Conservation (phyloP, 2,888 invertebrate species). For the Pyrgus malvae region DNA sequence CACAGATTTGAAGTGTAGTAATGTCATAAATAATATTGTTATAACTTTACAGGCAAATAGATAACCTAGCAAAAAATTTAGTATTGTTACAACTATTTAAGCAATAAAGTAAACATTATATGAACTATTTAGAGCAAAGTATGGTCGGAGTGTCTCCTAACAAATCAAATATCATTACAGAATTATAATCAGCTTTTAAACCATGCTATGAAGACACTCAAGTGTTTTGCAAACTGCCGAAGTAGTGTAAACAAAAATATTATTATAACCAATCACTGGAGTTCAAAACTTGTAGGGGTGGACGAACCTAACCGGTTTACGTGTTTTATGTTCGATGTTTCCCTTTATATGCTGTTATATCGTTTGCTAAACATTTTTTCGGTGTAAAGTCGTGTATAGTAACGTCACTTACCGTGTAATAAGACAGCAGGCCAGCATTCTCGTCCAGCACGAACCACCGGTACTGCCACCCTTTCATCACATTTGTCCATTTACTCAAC, state of each 20-base stretch:
- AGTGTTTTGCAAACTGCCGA: slow-evolving; percentile 18
- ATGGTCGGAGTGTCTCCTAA: too few species aligned
- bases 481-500: slow-evolving; percentile 98
- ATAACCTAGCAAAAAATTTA: too few species aligned
- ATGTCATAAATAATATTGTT: too few species aligned
- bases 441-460: slow-evolving; percentile 99
- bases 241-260: slow-evolving; percentile 25
- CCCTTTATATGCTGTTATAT: background rate
- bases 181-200: background rate
- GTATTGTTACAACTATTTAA: too few species aligned
- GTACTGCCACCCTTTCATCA: slow-evolving; percentile 99
- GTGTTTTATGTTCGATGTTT: background rate
- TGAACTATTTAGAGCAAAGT: too few species aligned
- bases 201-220: background rate
- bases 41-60: too few species aligned
- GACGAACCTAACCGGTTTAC: background rate
- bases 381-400: slow-evolving; percentile 31
- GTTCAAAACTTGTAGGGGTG: background rate
- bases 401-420: slow-evolving; percentile 93
- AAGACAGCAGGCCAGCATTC: slow-evolving; percentile 96
- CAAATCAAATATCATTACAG: too few species aligned
- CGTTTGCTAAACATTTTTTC: slow-evolving; percentile 26
- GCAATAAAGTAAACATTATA: too few species aligned
- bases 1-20: too few species aligned
- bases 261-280: slow-evolving; percentile 18